Base-by-base conservation (phyloP, 2,113 vertebrate species). In the Atrichornis clamosus region DNA sequence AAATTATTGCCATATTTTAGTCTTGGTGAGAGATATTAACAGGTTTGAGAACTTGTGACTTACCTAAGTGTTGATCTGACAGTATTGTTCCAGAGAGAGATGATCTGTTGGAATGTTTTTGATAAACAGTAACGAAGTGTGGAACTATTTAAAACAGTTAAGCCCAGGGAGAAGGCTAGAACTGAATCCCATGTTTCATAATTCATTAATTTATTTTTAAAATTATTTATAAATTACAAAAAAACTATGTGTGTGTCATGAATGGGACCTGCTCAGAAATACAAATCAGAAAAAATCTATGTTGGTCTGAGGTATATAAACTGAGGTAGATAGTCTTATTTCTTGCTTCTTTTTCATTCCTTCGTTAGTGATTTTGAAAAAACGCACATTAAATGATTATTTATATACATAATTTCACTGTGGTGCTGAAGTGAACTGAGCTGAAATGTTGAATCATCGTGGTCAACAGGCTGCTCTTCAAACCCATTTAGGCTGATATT, bases 361-460 rank as follows among this genome's bases (percentile, higher is more conserved):
- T 92, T 58, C 67, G 53, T 89, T 84, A 64, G 50, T 64, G 46
- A 52, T 91, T 87, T 93, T 82, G 46, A 70, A 92, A 92, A 59
- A 86, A 75, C 46, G 30, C 14, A 42, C 27, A 15, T 62, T 77
- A 56, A 90, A 68, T 74, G 52, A 33, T n/a, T 67, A 16, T 62
- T 58, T 56, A 42, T 46, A n/a, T 41, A 17, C 8, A 11, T 50
- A 44, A 60, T 64, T 90, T 65, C 13, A 55, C 8, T 49, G 47
- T 63, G 42, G 16, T 82, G 62, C 93, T 86, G 93, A 94, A 96
- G 39, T 79, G 32, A 97, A 82, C 46, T 65, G 46, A 85, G 18
- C 35, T 87, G 59, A 76, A 89, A 81, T 86, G 27, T 87, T 96
- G 79, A 95, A 46, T 90, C 52, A 85, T 49, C 89, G 37, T 47